Conservation (phyloP, 2,797 vertebrate genomes). For the Coluber constrictor region DNA sequence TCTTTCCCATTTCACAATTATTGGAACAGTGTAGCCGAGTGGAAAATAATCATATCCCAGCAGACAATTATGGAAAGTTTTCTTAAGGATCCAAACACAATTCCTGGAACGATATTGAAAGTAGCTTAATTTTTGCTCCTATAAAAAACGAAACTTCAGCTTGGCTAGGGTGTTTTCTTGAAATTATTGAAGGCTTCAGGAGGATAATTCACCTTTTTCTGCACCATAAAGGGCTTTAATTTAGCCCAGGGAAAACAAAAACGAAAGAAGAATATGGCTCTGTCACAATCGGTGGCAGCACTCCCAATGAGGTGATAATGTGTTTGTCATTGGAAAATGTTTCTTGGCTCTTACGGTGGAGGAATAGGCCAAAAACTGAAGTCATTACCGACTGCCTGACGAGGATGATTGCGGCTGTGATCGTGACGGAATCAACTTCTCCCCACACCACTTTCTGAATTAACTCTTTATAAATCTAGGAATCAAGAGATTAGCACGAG, state of each 20-base stretch:
- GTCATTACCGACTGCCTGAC: background rate
- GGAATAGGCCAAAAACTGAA: constrained; percentile 45
- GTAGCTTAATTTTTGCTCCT: background rate
- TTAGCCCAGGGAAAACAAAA: constrained; percentile 22
- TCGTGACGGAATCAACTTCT: background rate
- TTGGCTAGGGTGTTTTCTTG: background rate
- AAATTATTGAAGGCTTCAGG: background rate
- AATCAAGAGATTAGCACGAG: background rate
- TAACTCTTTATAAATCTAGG: background rate
- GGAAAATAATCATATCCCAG: constrained; percentile 54
- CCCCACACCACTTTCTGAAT: background rate
- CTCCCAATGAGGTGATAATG: background rate
- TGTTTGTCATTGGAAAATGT: constrained; percentile 27
- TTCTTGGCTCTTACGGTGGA: constrained; percentile 29
- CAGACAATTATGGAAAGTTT: constrained; percentile 40
- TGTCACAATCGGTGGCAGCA: background rate
- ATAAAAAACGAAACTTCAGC: constrained; percentile 18
- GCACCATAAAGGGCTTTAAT: background rate
- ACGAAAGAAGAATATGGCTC: background rate
- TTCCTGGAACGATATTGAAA: constrained; percentile 37
- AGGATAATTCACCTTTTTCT: background rate
- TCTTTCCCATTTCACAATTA: constrained; percentile 59
- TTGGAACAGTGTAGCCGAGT: constrained; percentile 38
- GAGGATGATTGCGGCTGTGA: background rate
- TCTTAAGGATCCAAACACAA: constrained; percentile 40